phyloP scores from a whole-genome alignment of 2,888 invertebrate genomes.

The Fabriciana adippe region DNA sequence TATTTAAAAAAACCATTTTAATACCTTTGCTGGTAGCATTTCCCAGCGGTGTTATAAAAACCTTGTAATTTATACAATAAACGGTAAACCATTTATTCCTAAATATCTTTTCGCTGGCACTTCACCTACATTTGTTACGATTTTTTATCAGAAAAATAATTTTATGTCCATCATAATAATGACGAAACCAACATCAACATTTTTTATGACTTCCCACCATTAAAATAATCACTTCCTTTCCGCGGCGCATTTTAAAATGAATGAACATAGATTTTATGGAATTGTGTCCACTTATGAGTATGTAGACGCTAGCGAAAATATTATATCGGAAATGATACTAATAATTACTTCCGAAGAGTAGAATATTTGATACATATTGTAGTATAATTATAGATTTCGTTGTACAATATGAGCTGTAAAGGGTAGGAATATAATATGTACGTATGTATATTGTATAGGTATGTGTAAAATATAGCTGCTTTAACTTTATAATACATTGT shows the following conservation, averaged over 20 bases:
- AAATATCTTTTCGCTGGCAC: constrained; percentile 38
- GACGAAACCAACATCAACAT: constrained; percentile 65
- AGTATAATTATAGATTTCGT: no score
- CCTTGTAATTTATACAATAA: constrained; percentile 4
- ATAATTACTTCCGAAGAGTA: no score
- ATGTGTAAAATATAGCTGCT: no score
- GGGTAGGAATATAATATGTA: no score
- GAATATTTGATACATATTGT: no score
- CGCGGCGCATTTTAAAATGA: constrained; percentile 62
- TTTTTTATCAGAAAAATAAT: constrained; percentile 57
- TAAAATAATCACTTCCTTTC: constrained; percentile 75
- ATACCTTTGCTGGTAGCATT: constrained; percentile 5
- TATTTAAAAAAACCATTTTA: no score
- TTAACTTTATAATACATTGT: no score
- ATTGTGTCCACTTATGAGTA: constrained; percentile 36
- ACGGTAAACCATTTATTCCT: constrained; percentile 27
- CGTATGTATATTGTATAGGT: no score
- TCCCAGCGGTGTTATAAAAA: constrained; percentile 14
- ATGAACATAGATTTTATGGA: constrained; percentile 38
- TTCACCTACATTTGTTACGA: constrained; percentile 41
- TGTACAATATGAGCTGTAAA: no score
- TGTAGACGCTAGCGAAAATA: constrained; percentile 19
- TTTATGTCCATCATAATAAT: constrained; percentile 69
- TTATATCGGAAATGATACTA: background rate
- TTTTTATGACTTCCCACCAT: constrained; percentile 72